These are phyloP conservation scores for Lordiphosa andalusiaca DNA, from an alignment of 2,888 invertebrate genomes.

Conservation along the genomic window DNA sequence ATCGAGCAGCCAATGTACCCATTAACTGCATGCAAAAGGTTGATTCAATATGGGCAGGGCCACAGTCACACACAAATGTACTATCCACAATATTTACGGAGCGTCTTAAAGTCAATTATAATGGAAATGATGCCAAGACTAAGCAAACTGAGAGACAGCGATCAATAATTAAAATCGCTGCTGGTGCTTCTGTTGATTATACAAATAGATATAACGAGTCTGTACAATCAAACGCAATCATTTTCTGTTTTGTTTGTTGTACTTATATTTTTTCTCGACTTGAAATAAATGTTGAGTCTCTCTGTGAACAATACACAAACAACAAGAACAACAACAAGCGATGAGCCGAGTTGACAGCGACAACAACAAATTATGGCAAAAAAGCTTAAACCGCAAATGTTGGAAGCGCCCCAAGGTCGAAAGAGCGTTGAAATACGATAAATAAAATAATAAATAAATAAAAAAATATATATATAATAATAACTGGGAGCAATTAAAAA, in stretches of 20 bases:
- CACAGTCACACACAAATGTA: background rate
- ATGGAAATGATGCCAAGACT: constrained; percentile 6
- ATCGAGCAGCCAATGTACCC: no score
- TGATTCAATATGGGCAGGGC: background rate
- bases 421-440: constrained; percentile 8
- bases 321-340: constrained; percentile 1
- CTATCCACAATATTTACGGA: background rate
- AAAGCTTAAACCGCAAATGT: constrained; percentile 15
- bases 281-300: constrained; percentile 15
- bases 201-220: constrained; percentile 22
- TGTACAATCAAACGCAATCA: no score
- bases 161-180: constrained; percentile 44
- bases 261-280: constrained; percentile 3
- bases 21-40: no score
- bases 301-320: background rate
- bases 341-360: constrained; percentile 12
- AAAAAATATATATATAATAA: constrained; percentile 29
- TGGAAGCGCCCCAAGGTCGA: constrained; percentile 37
- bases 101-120: constrained; percentile 1
- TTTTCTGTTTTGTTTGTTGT: no score
- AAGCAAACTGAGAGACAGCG: constrained; percentile 28
- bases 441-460: constrained; percentile 17
- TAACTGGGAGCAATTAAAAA: constrained; percentile 32
- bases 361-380: constrained; percentile 7
- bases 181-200: constrained; percentile 33